Evolutionary conservation across 2,113 vertebrate species (phyloP).

Genomic region (Panurus biarmicus): DNA sequence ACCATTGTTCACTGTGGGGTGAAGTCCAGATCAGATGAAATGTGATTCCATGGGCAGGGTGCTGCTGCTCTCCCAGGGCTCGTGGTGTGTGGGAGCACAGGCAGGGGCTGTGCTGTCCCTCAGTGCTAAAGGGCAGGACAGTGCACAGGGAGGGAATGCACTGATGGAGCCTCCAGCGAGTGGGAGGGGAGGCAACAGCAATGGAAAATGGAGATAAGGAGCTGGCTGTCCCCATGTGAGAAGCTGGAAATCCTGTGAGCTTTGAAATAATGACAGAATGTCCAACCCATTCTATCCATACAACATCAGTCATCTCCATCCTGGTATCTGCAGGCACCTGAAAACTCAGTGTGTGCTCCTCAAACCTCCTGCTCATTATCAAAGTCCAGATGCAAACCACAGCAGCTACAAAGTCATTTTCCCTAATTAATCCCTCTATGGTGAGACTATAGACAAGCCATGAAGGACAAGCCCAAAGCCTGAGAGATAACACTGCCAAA

Average conservation of each 20-base stretch:
- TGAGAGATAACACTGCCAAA: background rate
- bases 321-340: background rate
- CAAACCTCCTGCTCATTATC: background rate
- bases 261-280: background rate
- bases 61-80: background rate
- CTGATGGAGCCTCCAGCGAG: background rate
- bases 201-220: background rate
- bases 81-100: rapidly evolving
- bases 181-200: background rate
- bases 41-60: background rate
- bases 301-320: background rate
- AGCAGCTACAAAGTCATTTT: background rate
- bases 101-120: background rate
- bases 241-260: background rate
- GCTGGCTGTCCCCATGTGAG: background rate
- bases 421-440: background rate
- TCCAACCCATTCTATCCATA: too few relatives aligned
- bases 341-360: background rate
- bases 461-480: background rate
- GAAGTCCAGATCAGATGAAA: background rate
- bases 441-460: background rate
- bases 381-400: background rate
- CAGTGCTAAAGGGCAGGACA: rapidly evolving
- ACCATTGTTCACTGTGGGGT: background rate
- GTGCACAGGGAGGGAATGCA: rapidly evolving